phyloP scores from a whole-genome alignment of 2,797 vertebrate species.

The Rhinogobio ventralis region DNA sequence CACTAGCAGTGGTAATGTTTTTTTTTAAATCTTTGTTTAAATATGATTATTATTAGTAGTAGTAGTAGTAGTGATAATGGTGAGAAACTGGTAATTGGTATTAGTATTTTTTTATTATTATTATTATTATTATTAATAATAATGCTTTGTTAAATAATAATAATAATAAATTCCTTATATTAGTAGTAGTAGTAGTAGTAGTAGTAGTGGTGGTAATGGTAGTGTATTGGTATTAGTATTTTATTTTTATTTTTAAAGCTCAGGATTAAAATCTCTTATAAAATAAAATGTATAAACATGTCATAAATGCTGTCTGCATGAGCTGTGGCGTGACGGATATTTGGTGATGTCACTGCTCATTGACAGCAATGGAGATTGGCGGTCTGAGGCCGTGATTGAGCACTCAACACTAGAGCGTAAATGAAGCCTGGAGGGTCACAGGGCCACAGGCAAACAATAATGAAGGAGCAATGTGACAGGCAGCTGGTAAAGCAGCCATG shows the following conservation, averaged over 20 bases:
- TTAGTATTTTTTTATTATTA: too few relatives aligned
- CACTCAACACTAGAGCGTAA: conserved; percentile 79
- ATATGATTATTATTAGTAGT: too few relatives aligned
- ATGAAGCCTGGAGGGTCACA: conserved; percentile 77
- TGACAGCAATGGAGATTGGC: conserved; percentile 61
- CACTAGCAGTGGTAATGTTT: too few relatives aligned
- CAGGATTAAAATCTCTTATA: not conserved
- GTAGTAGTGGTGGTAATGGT: not conserved
- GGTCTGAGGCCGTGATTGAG: conserved; percentile 74
- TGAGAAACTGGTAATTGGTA: too few relatives aligned
- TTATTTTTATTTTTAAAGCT: not conserved
- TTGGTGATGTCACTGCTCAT: conserved; percentile 34
- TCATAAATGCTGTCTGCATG: not conserved
- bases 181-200: too few relatives aligned
- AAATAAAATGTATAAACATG: not conserved
- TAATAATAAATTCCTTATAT: too few relatives aligned
- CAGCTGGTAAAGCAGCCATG: conserved; percentile 61
- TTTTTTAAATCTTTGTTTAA: too few relatives aligned
- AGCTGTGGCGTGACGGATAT: not conserved
- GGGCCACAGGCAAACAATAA: conserved; percentile 78
- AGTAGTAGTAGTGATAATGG: too few relatives aligned
- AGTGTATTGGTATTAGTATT: not conserved
- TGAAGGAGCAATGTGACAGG: conserved; percentile 77
- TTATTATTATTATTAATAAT: not conserved
- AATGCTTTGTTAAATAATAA: too few relatives aligned